phyloP scores from a whole-genome alignment of 2,797 vertebrate species.

The Sphaeramia orbicularis region DNA sequence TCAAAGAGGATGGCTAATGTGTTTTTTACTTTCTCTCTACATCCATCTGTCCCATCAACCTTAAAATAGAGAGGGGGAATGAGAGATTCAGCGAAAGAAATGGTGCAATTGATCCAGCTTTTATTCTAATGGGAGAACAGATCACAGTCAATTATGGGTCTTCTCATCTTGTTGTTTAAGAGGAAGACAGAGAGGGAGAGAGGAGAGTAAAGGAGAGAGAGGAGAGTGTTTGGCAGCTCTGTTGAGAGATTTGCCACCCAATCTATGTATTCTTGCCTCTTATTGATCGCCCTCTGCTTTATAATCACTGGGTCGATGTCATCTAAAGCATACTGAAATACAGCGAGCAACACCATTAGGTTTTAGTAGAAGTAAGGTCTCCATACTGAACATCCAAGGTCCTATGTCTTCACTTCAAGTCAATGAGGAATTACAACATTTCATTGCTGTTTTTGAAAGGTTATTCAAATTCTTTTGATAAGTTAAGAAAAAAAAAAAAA shows the following conservation, averaged over 20 bases:
- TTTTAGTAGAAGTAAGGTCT: slow-evolving; percentile 57
- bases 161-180: slow-evolving; percentile 70
- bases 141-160: slow-evolving; percentile 71
- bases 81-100: slow-evolving; percentile 70
- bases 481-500: no score
- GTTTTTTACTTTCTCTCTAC: slow-evolving; percentile 52
- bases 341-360: slow-evolving; percentile 57
- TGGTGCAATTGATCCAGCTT: slow-evolving; percentile 75
- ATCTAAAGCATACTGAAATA: slow-evolving; percentile 57
- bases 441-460: background rate
- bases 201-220: slow-evolving; percentile 40
- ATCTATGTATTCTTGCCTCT: slow-evolving; percentile 71
- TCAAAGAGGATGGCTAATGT: slow-evolving; percentile 52
- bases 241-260: slow-evolving; percentile 73
- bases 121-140: slow-evolving; percentile 76
- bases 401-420: background rate
- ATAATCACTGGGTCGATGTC: slow-evolving; percentile 72
- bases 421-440: slow-evolving; percentile 2
- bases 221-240: slow-evolving; percentile 49
- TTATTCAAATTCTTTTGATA: background rate
- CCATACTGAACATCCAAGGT: slow-evolving; percentile 1
- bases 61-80: slow-evolving; percentile 50
- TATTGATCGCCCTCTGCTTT: slow-evolving; percentile 76
- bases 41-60: slow-evolving; percentile 46
- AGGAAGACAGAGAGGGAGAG: slow-evolving; percentile 32